Evolutionary conservation across 64 coral and sea anemone genomes (phyloP).

Genomic region (Pachyseris speciosa): DNA sequence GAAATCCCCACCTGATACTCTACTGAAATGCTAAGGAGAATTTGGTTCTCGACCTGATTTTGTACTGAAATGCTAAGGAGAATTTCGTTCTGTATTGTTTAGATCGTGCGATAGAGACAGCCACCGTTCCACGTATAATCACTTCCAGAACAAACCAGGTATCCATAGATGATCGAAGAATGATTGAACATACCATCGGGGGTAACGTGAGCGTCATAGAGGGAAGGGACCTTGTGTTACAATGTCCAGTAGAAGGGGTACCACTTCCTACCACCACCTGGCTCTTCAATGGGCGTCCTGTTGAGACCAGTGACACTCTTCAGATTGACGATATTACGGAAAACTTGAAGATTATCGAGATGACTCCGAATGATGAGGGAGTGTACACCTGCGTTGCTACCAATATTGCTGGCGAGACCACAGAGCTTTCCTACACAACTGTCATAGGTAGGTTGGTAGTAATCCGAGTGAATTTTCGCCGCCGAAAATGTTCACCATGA

Average conservation of each 20-base stretch:
- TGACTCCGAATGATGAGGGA: slow-evolving; percentile 67
- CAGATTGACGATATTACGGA: slow-evolving; percentile 54
- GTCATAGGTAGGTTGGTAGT: slow-evolving; percentile 58
- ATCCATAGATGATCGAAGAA: slow-evolving; percentile 11
- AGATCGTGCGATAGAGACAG: slow-evolving; percentile 13
- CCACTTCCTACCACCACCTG: slow-evolving; percentile 67
- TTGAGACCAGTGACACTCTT: slow-evolving; percentile 63
- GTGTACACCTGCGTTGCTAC: slow-evolving; percentile 69
- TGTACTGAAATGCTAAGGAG: neutral
- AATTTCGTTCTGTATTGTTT: neutral
- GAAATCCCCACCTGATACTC: too few species aligned
- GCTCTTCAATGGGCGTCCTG: slow-evolving; percentile 62
- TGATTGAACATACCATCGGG: slow-evolving; percentile 55
- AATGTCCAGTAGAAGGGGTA: slow-evolving; percentile 65
- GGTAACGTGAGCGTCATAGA: slow-evolving; percentile 85
- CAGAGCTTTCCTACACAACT: slow-evolving; percentile 46
- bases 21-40: too few species aligned
- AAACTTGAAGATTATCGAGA: slow-evolving; percentile 70
- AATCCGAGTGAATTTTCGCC: neutral
- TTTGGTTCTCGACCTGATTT: too few species aligned
- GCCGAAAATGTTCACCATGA: too few species aligned
- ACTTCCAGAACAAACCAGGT: slow-evolving; percentile 23
- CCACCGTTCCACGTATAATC: slow-evolving; percentile 24
- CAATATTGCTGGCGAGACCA: slow-evolving; percentile 74
- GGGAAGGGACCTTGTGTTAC: slow-evolving; percentile 75